phyloP scores from a whole-genome alignment of 2,888 invertebrate species.

The Rotaria magnacalcarata region DNA sequence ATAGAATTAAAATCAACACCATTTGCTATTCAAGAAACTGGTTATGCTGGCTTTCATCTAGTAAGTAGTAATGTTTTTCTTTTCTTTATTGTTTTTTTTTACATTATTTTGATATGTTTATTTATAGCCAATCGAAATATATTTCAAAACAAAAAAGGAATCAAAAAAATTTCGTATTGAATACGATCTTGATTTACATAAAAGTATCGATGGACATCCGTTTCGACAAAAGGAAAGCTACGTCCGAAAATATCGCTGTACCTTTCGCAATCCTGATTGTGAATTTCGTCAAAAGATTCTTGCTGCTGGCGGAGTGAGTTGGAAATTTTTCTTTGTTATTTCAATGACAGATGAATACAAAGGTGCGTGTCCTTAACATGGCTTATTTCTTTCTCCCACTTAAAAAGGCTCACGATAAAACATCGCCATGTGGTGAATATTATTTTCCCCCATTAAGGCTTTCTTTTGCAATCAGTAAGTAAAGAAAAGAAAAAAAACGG shows the following conservation, averaged over 20 bases:
- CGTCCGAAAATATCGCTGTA: conserved; percentile 22
- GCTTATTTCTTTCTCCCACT: neutral
- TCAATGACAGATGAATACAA: neutral
- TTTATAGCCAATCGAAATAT: conserved; percentile 14
- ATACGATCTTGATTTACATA: conserved; percentile 19
- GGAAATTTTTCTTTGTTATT: neutral
- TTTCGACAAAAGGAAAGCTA: neutral
- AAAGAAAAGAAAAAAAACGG: neutral
- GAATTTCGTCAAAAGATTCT: conserved; percentile 20
- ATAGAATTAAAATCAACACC: conserved; percentile 16
- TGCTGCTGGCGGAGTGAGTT: conserved; percentile 19
- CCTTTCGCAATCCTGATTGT: neutral
- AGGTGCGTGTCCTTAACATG: neutral
- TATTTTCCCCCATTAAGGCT: neutral
- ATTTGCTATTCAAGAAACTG: conserved; percentile 25
- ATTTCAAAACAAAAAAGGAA: neutral
- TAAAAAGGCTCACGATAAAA: neutral
- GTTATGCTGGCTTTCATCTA: conserved; percentile 23
- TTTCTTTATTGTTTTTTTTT: neutral
- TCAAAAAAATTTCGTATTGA: conserved; percentile 10
- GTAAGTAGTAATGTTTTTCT: neutral
- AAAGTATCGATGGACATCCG: neutral
- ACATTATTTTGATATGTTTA: neutral
- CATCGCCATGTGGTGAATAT: neutral
- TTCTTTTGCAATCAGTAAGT: neutral